Base-by-base conservation (phyloP, 2,888 invertebrate genomes). In the Leptogaster cylindrica region DNA sequence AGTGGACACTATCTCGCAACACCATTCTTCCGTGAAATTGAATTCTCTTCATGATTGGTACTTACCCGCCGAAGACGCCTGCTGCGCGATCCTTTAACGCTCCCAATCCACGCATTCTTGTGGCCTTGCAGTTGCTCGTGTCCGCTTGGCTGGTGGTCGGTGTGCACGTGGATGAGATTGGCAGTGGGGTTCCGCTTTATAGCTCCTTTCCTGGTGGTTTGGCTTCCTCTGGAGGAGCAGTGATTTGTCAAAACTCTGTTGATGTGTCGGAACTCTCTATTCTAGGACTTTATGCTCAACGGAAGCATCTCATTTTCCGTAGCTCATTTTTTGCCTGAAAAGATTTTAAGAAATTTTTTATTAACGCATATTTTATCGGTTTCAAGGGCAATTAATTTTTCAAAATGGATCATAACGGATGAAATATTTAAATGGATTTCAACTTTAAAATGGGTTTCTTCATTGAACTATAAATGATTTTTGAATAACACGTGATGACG, bases 71-170 rank as follows among this genome's bases (percentile, higher is more conserved):
- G 65, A 80, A 79, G 67, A 77, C 79, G 69, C 80, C 79, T 66
- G 78, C 73, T 69, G 80, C 80, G 75, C 79, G 80, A 74, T 80
- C 80, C 74, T 80, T 80, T 76, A 80, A 76, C 74, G 80, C 75
- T 72, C 78, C 77, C 76, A 80, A 78, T 74, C 80, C 80, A 77
- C 78, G 79, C 80, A 80, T 80, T 71, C 70, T 74, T 31, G 18
- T 46, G 16, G 28, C 28, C n/a, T 51, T 65, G 28, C 5, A 12
- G 33, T 27, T 48, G 18, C 23, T 28, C 14, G 8, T 51, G 14
- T 46, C 12, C 48, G 27, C 48, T 18, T 16, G 36, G 48, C 4
- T n/a, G 64, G 23, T 69, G 68, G 46, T 33, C 20, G 64, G 36
- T 48, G 27, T 68, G 36, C 31, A 44, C 51, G 48, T 65, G 61